Base-by-base conservation (phyloP, 2,113 vertebrate genomes). In the Sialia sialis region DNA sequence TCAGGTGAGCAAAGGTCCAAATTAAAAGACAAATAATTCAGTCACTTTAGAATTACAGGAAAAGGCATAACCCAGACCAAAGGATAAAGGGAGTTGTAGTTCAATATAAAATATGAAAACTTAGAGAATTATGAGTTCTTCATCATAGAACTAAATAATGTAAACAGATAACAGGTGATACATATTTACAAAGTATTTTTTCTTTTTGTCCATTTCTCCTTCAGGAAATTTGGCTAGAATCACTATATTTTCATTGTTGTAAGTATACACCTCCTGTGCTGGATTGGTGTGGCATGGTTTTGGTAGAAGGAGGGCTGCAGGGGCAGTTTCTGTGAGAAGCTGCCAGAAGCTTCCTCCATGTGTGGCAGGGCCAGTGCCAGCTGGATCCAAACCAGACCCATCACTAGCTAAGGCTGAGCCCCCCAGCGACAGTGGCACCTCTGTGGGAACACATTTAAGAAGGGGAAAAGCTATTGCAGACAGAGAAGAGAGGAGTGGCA, bases 361-460 rank as follows among this genome's bases (percentile, higher is more conserved):
- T 32, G 22, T 38, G 44, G 43, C 38, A 26, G 13, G 16, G 20
- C 25, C 30, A 60, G 5, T 16, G 26, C 16, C 25, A 52, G 26
- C 46, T 60, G 17, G 48, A 54, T 32, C 39, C 58, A 27, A 44
- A 73, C 4, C 18, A 38, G 26, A 72, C 3, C 38, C 26, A 27
- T 27, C 1, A 0, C 27, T 46, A 48, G 27, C 32, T 39, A 46
- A 54, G 32, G 56, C 21, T 1, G 2, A 38, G 41, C 48, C 27
- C 56, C 32, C 22, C 38, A 30, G 67, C 0, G 2, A 55, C 22
- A 21, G 17, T 27, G 14, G 48, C 0, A 0, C 48, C 39, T 46
- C 48, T n/a, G 14, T 7, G 58, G 18, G 22, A 72, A 30, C 10
- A 44, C 46, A 22, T 27, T 54, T 5, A 18, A 54, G 38, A 46